Evolutionary conservation across 2,888 invertebrate species (phyloP).

Genomic region (Amblyjoppa proteus): DNA sequence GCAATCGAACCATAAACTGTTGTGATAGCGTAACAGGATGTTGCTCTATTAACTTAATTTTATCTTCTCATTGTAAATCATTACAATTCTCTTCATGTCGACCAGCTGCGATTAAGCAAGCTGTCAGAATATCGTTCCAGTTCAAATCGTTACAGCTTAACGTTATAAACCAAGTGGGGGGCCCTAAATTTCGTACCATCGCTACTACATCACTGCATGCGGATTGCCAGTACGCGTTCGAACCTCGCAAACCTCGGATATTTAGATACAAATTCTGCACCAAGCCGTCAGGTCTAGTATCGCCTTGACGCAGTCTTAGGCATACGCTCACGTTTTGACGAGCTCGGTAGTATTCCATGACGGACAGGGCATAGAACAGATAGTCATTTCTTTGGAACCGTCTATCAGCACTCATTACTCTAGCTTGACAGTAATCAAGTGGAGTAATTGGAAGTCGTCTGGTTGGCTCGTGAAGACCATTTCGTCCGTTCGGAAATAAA

Average conservation of each 20-base stretch:
- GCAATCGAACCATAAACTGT: slow-evolving; percentile 75
- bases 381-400: slow-evolving; percentile 72
- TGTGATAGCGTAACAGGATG: slow-evolving; percentile 60
- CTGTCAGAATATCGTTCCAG: slow-evolving; percentile 79
- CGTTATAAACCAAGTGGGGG: slow-evolving; percentile 77
- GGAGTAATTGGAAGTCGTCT: slow-evolving; percentile 70
- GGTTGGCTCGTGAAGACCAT: slow-evolving; percentile 71
- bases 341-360: slow-evolving; percentile 68
- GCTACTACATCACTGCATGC: slow-evolving; percentile 77
- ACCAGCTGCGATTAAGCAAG: slow-evolving; percentile 76
- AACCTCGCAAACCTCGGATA: slow-evolving; percentile 77
- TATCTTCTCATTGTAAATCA: slow-evolving; percentile 33
- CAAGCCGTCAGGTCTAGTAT: slow-evolving; percentile 60
- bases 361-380: slow-evolving; percentile 77
- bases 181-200: slow-evolving; percentile 78
- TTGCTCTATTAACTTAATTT: slow-evolving; percentile 47
- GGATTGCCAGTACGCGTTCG: slow-evolving; percentile 73
- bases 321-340: slow-evolving; percentile 65
- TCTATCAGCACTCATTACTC: slow-evolving; percentile 69
- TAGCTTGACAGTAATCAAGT: slow-evolving; percentile 73
- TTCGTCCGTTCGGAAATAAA: slow-evolving; percentile 73
- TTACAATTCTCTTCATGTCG: slow-evolving; percentile 57
- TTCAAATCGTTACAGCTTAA: slow-evolving; percentile 72
- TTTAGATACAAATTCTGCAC: slow-evolving; percentile 76
- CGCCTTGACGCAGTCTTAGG: slow-evolving; percentile 69